These are phyloP conservation scores for Dasypolia templi DNA, from an alignment of 2,888 invertebrate genomes.

Conservation along the genomic window DNA sequence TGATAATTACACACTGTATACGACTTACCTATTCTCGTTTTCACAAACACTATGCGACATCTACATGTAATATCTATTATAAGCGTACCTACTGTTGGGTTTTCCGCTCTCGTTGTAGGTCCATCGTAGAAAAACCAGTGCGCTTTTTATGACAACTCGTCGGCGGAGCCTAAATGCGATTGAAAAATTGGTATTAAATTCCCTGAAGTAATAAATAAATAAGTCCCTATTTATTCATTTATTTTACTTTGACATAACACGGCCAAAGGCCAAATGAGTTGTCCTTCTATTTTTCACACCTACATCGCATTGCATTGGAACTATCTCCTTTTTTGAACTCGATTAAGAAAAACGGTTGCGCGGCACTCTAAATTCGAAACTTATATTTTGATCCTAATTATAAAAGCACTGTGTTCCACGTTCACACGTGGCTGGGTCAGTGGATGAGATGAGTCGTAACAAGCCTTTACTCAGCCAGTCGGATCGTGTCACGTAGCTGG, in stretches of 20 bases:
- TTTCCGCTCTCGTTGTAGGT: too few relatives aligned
- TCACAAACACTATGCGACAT: neutral
- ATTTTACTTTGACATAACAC: neutral
- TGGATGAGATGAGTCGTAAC: conserved; percentile 75
- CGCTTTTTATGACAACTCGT: too few relatives aligned
- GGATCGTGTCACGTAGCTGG: conserved; percentile 92
- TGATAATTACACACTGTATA: too few relatives aligned
- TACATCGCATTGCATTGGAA: neutral
- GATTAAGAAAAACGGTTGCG: neutral
- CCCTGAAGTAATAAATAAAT: too few relatives aligned
- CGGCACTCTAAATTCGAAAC: conserved; percentile 35
- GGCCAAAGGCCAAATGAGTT: neutral
- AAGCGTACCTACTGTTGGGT: too few relatives aligned
- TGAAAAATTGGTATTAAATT: too few relatives aligned
- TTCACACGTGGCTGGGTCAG: conserved; percentile 48
- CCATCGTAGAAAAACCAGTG: too few relatives aligned
- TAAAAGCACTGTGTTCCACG: conserved; percentile 33
- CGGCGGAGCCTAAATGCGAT: too few relatives aligned
- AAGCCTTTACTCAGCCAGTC: conserved; percentile 91
- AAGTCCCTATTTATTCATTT: neutral
- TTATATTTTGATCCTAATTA: neutral
- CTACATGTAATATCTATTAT: neutral
- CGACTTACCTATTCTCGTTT: neutral
- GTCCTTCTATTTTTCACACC: neutral
- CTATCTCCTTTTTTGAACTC: neutral